phyloP scores from a whole-genome alignment of 2,113 vertebrate genomes.

The Perognathus longimembris region DNA sequence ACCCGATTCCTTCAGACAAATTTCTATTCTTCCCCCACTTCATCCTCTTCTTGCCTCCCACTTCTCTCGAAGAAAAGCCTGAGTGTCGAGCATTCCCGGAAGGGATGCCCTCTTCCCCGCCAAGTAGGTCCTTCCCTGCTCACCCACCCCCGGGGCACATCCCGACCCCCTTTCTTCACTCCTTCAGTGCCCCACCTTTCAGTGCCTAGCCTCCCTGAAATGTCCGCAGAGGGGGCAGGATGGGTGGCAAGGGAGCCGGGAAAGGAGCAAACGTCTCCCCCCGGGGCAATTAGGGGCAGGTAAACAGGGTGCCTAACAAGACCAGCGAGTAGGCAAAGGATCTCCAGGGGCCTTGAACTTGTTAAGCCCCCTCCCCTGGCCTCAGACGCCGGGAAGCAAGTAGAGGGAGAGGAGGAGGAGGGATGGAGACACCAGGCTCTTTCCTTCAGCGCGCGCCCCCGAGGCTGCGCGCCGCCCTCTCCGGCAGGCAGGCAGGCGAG shows the following conservation, averaged over 20 bases:
- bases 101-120: not conserved
- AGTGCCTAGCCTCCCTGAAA: not conserved
- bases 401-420: not conserved
- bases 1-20: not conserved
- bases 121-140: not conserved
- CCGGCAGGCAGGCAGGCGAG: constrained; percentile 47
- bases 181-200: not conserved
- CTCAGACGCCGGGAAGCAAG: not conserved
- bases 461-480: constrained; percentile 61
- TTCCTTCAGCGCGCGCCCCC: constrained; percentile 64
- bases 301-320: constrained; percentile 68
- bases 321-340: constrained; percentile 12
- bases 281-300: constrained; percentile 59
- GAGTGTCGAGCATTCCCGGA: not conserved
- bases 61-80: not conserved
- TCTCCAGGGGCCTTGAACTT: constrained; percentile 12
- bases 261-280: constrained; percentile 47
- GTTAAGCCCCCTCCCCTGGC: constrained; percentile 11
- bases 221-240: not conserved
- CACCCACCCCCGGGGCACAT: not conserved
- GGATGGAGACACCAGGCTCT: not conserved
- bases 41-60: not conserved
- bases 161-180: not conserved
- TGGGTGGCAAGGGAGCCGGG: not conserved
- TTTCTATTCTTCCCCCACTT: not conserved